Conservation (phyloP, 30 jellyfish, hydroid and myxozoan species). For the Cassiopea xamachana region DNA sequence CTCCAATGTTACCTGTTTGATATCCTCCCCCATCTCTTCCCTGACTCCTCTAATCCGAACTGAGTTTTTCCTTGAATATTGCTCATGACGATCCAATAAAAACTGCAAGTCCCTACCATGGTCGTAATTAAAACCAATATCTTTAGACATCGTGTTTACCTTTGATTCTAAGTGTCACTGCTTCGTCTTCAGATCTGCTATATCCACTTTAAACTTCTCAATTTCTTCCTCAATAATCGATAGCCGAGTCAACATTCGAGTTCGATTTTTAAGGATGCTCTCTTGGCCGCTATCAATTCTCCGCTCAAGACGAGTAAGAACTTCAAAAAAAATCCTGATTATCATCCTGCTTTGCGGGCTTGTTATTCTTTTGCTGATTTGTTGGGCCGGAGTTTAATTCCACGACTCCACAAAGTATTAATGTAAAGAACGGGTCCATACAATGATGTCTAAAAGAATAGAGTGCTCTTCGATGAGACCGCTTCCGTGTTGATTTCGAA, state of each 20-base stretch:
- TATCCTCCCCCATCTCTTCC: slow-evolving; percentile 13
- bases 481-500: neutral
- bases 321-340: neutral
- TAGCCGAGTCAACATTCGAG: neutral
- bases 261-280: neutral
- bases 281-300: slow-evolving; percentile 1
- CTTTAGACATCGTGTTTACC: neutral
- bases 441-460: neutral
- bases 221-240: neutral
- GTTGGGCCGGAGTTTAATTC: slow-evolving; percentile 8
- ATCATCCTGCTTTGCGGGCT: neutral
- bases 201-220: neutral
- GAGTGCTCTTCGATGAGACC: neutral
- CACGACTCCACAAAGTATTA: neutral
- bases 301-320: neutral
- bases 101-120: slow-evolving; percentile 13
- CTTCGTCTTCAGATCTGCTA: neutral
- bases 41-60: neutral
- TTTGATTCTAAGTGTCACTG: neutral
- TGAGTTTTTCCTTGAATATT: slow-evolving; percentile 17
- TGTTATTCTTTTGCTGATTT: neutral
- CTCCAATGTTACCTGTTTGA: neutral
- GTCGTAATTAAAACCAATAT: neutral
- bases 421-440: neutral
- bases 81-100: slow-evolving; percentile 24